A percentile compares a stretch with the other conserved stretches of the same genome.
Evolutionary conservation across 2,888 invertebrate species (phyloP).

Genomic region (Rugalucina vietnamica): DNA sequence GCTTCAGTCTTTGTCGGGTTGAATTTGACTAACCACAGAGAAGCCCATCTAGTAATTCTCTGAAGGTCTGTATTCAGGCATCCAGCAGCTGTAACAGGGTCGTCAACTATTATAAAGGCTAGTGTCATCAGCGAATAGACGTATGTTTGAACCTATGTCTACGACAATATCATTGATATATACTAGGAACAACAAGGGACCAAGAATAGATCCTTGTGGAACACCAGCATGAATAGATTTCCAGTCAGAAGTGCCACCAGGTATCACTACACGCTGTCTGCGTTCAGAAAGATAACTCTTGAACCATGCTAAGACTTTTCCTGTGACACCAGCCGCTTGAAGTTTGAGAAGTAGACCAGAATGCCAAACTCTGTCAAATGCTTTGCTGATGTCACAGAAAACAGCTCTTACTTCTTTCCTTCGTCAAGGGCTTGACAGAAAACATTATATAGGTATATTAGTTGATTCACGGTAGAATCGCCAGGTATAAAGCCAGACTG

Average conservation of each 20-base stretch:
- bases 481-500: constrained; percentile 39
- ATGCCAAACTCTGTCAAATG: constrained; percentile 49
- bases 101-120: background rate
- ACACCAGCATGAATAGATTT: background rate
- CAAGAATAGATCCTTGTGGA: constrained; percentile 27
- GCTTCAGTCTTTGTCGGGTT: no score
- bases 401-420: constrained; percentile 39
- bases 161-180: constrained; percentile 27
- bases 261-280: constrained; percentile 4
- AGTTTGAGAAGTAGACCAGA: constrained; percentile 28
- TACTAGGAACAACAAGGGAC: constrained; percentile 9
- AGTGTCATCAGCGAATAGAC: constrained; percentile 33
- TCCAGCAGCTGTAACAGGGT: no score
- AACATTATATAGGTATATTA: constrained; percentile 15
- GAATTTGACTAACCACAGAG: no score
- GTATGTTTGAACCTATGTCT: constrained; percentile 8
- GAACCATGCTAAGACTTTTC: background rate
- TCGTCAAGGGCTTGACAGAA: constrained; percentile 31
- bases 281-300: constrained; percentile 1
- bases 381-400: constrained; percentile 46
- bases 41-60: no score
- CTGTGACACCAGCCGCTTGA: background rate
- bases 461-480: constrained; percentile 46
- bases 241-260: background rate
- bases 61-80: no score